These are phyloP conservation scores for Cercocebus atys DNA, from an alignment of 2,113 vertebrate genomes.

Conservation along the genomic window DNA sequence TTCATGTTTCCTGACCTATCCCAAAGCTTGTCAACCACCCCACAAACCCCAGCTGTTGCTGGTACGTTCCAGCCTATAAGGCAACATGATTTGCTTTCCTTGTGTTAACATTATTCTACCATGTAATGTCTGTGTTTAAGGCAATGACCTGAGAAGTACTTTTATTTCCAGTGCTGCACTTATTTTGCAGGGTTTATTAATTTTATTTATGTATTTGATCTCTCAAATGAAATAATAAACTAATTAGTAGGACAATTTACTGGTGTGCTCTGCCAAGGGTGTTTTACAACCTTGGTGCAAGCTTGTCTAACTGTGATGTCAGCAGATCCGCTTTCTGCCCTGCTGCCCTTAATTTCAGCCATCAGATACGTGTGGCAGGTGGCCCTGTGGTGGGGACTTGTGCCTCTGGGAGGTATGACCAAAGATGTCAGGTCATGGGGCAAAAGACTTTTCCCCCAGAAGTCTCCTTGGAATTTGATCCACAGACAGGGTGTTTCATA, in stretches of 20 bases:
- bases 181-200: slow-evolving; percentile 73
- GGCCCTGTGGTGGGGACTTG: neutral
- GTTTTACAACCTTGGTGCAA: slow-evolving; percentile 53
- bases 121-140: slow-evolving; percentile 74
- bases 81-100: slow-evolving; percentile 63
- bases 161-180: slow-evolving; percentile 71
- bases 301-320: slow-evolving; percentile 65
- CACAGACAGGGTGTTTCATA: neutral
- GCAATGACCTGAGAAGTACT: slow-evolving; percentile 80
- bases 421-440: slow-evolving; percentile 73
- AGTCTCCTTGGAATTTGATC: neutral
- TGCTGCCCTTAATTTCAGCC: slow-evolving; percentile 72
- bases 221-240: slow-evolving; percentile 80
- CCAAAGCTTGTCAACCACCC: neutral
- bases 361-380: slow-evolving; percentile 69
- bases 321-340: slow-evolving; percentile 63
- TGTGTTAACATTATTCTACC: slow-evolving; percentile 64
- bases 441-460: slow-evolving; percentile 66
- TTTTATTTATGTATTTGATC: slow-evolving; percentile 79
- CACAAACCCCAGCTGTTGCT: neutral
- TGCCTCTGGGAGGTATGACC: slow-evolving; percentile 20
- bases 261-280: slow-evolving; percentile 48
- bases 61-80: neutral
- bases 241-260: slow-evolving; percentile 83
- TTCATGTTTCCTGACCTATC: neutral